A percentile compares a stretch with the other conserved stretches of the same genome.
Evolutionary conservation across 2,888 invertebrate species (phyloP).

Genomic region (Scaptomyza tumidula): DNA sequence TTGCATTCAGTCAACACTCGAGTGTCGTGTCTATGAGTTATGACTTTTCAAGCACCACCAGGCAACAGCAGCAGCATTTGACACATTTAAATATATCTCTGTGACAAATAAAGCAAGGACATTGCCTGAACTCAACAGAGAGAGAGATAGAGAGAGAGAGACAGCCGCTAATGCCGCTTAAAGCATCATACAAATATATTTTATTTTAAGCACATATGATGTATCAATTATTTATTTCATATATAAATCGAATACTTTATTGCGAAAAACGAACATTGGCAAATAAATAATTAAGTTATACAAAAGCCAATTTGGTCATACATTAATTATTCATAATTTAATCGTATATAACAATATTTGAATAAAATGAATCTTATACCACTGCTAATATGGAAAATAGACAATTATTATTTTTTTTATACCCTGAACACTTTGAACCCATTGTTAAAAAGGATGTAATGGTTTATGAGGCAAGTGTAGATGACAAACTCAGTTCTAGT

Average conservation of each 20-base stretch:
- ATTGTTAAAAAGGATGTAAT: too few relatives aligned
- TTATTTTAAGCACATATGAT: too few relatives aligned
- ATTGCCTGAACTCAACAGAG: neutral
- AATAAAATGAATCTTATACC: neutral
- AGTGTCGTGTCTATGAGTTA: constrained; percentile 61
- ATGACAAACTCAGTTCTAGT: neutral
- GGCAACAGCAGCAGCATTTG: constrained; percentile 28
- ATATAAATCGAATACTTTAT: too few relatives aligned
- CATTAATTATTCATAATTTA: neutral
- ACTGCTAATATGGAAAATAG: too few relatives aligned
- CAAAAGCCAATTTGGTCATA: neutral
- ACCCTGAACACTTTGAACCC: too few relatives aligned
- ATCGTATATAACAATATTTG: neutral
- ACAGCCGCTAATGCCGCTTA: neutral
- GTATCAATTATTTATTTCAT: too few relatives aligned
- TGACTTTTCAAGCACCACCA: constrained; percentile 52
- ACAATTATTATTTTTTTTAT: neutral
- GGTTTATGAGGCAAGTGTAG: neutral
- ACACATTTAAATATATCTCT: constrained; percentile 54
- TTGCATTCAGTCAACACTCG: constrained; percentile 50
- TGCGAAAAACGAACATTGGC: neutral
- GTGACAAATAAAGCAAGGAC: constrained; percentile 58
- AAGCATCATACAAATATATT: too few relatives aligned
- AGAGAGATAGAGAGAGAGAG: too few relatives aligned
- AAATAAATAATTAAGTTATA: neutral